Base-by-base conservation (phyloP, 1,140 invertebrate genomes). In the Dryas iulia region DNA sequence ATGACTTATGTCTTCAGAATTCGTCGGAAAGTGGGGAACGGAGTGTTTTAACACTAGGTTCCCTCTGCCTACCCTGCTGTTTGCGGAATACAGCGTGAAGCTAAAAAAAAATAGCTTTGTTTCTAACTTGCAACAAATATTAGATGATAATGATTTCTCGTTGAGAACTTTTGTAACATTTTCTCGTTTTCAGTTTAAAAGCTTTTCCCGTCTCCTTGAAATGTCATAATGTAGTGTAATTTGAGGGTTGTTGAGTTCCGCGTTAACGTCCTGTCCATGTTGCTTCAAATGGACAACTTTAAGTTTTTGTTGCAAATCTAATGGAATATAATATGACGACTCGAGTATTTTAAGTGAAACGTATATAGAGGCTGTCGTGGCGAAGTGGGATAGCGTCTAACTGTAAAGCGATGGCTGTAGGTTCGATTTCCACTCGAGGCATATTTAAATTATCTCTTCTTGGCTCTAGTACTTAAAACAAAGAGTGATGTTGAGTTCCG, bases 181-280 rank as follows among this genome's bases (percentile, higher is more conserved):
- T 47, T 47, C 39, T 47, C 39, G 14, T 47, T 47, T 21, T 21
- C 39, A 47, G 39, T 47, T 47, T 47, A 47, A 47, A 47, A 47
- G 39, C 39, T 47, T 47, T 47, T 47, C 39, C 18, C 8, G 14
- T 47, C 21, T 47, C 21, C 39, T 47, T 21, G 39, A 47, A 18
- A 47, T 47, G 39, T 47, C 39, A 47, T 47, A 47, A 47, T 47
- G 39, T 18, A 47, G 39, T 47, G 39, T 47, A 47, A 47, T 47
- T 47, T 47, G 39, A 47, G 39, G 39, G 18, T 47, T 18, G 39
- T 47, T 18, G 39, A 47, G 39, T 21, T 6, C 39, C 39, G 14
- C 39, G 39, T 21, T 47, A 47, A 47, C 39, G 14, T 47, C 18
- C 18, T 5, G 39, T 47, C 14, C 8, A 18, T 8, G 39, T 21